phyloP scores from a whole-genome alignment of 2,113 vertebrate species.

The Sorex araneus region DNA sequence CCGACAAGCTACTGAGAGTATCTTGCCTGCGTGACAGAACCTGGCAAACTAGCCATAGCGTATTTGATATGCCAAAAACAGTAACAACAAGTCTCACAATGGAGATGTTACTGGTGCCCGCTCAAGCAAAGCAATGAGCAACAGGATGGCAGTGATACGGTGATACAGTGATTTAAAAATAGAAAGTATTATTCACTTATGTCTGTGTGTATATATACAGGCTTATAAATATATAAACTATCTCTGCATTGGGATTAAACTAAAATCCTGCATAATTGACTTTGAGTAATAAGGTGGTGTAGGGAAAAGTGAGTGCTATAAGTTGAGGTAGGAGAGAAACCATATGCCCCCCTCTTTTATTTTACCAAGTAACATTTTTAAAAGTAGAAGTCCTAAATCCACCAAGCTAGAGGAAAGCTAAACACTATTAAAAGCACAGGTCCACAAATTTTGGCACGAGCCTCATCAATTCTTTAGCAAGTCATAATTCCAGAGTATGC shows the following conservation, averaged over 20 bases:
- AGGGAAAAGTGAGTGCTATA: not conserved
- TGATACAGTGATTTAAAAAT: conserved; percentile 67
- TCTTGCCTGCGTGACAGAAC: too few species aligned
- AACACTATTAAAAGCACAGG: not conserved
- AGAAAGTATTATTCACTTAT: not conserved
- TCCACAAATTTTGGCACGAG: not conserved
- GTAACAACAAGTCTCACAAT: too few species aligned
- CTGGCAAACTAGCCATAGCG: too few species aligned
- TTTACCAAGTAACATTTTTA: conserved; percentile 38
- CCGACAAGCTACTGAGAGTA: too few species aligned
- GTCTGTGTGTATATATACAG: not conserved
- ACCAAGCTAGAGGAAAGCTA: not conserved
- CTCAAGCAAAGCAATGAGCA: too few species aligned
- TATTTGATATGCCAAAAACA: too few species aligned
- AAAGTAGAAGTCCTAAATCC: not conserved
- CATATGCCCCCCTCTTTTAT: not conserved
- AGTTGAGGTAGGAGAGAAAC: not conserved
- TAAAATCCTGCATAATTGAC: not conserved
- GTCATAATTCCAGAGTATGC: not conserved
- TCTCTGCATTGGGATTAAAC: not conserved
- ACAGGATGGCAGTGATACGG: too few species aligned
- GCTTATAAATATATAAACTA: not conserved
- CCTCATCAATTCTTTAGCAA: not conserved
- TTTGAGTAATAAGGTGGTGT: not conserved
- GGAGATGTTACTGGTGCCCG: too few species aligned